A percentile compares a stretch with the other conserved stretches of the same genome.
Evolutionary conservation across 2,888 invertebrate genomes (phyloP).

Genomic region (Diplazon laetatorius): DNA sequence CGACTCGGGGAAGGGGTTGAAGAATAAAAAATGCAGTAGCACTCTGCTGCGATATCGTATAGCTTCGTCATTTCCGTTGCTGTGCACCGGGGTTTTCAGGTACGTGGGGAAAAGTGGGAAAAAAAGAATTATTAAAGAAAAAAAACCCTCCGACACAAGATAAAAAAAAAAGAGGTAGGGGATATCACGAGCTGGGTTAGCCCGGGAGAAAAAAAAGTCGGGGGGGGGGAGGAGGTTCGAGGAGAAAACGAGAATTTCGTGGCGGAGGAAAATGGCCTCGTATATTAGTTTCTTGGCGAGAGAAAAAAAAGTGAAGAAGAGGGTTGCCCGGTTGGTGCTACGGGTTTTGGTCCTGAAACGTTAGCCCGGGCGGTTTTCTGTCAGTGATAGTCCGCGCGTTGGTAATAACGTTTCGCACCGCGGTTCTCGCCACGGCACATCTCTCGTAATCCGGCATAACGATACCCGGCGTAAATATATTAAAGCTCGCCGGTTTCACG

Average conservation of each 20-base stretch:
- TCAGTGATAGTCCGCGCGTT: conserved; percentile 15
- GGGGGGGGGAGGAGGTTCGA: conserved; percentile 9
- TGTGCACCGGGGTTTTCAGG: conserved; percentile 19
- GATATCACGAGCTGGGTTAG: conserved; percentile 8
- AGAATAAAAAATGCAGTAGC: conserved; percentile 33
- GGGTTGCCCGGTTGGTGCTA: background rate
- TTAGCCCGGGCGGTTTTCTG: conserved; percentile 10
- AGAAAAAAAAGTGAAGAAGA: conserved; percentile 36
- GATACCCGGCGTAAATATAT: conserved; percentile 53
- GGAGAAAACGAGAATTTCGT: conserved; percentile 47
- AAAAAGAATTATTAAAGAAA: background rate
- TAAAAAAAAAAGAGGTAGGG: background rate
- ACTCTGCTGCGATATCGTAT: conserved; percentile 23
- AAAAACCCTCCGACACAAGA: conserved; percentile 6
- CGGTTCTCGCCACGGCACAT: conserved; percentile 43
- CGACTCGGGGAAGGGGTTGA: background rate
- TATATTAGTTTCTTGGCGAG: conserved; percentile 52
- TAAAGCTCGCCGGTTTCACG: conserved; percentile 34
- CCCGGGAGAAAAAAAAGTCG: conserved; percentile 6
- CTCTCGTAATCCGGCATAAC: conserved; percentile 45
- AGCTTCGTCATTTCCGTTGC: conserved; percentile 42
- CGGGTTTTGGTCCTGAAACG: conserved; percentile 23
- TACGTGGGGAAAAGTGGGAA: conserved; percentile 19
- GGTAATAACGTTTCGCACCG: conserved; percentile 51
- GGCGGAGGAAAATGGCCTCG: conserved; percentile 57